Evolutionary conservation across 2,888 invertebrate species (phyloP).

Genomic region (Acanthoscelides obtectus): DNA sequence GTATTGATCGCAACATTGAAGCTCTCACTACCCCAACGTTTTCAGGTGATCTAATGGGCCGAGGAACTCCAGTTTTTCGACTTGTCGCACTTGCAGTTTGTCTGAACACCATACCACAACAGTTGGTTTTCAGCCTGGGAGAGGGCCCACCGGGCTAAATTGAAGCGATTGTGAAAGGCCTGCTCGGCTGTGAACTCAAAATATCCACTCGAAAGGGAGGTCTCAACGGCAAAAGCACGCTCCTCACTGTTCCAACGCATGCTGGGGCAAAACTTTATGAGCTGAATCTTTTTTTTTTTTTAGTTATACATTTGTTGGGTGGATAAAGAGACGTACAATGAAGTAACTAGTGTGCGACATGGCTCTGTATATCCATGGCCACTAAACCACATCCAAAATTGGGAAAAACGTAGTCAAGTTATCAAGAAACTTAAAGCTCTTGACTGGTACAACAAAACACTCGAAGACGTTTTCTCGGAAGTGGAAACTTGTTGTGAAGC

Average conservation of each 20-base stretch:
- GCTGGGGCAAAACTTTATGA: background rate
- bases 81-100: too few relatives aligned
- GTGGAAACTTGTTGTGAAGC: slow-evolving; percentile 85
- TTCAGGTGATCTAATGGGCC: too few relatives aligned
- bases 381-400: slow-evolving; percentile 74
- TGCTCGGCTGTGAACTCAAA: background rate
- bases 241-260: too few relatives aligned
- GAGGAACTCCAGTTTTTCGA: too few relatives aligned
- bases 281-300: background rate
- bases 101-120: too few relatives aligned
- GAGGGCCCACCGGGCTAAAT: too few relatives aligned
- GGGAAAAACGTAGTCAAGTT: slow-evolving; percentile 67
- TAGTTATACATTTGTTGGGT: slow-evolving; percentile 75
- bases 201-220: background rate
- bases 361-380: slow-evolving; percentile 94
- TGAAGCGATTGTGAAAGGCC: too few relatives aligned
- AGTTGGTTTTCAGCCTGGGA: too few relatives aligned
- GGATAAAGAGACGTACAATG: slow-evolving; percentile 71
- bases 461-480: slow-evolving; percentile 72
- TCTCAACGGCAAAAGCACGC: too few relatives aligned
- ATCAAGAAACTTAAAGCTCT: slow-evolving; percentile 69
- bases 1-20: too few relatives aligned
- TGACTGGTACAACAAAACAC: slow-evolving; percentile 75
- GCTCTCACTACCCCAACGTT: too few relatives aligned
- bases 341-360: slow-evolving; percentile 79